Evolutionary conservation across 2,113 vertebrate species (phyloP), one percentile per base, ranked within the genome.

Genomic region (Trematocara variabile): DNA sequence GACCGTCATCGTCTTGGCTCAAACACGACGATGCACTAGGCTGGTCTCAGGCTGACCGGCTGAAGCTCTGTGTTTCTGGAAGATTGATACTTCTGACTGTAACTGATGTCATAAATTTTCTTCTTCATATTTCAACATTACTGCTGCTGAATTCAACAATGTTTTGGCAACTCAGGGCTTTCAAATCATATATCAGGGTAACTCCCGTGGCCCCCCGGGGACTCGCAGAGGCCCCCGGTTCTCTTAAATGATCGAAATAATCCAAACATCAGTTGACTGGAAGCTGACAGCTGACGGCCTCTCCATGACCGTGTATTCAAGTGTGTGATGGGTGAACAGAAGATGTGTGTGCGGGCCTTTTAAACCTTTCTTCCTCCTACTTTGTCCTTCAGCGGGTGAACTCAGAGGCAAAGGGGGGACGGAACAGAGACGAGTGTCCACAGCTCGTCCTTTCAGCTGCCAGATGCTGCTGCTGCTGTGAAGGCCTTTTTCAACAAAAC

Each of bases 391-490:
- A 73, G 68, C 4, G 22, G 22, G 22, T 28, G 41, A 48, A 73
- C 22, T 28, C 68, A 30, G 39, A 11, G 41, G 41, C 13, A 25
- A 48, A 48, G 41, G 22, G 68, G 70, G n/a, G 14, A 80, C 13
- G 33, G 75, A 80, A 48, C 65, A 1, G 65, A 6, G 80, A 52
- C 28, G 44, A 88, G 82, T 22, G 73, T 52, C 73, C n/a, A 5
- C 25, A 14, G 41, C 77, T 7, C 1, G 53, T 48, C 60, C 25
- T 53, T 86, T 80, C 75, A 83, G 77, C 2, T 13, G 54, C 63
- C 87, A 83, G 63, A 83, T 83, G 88, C 88, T 18, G 48, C 46
- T 80, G 88, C 84, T 58, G 77, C 46, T 25, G 20, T 3, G 18
- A 39, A 55, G 54, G 20, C 80, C 79, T 4, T 2, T 39, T 2